Base-by-base conservation (phyloP, 2,113 vertebrate genomes). In the Myodes glareolus region DNA sequence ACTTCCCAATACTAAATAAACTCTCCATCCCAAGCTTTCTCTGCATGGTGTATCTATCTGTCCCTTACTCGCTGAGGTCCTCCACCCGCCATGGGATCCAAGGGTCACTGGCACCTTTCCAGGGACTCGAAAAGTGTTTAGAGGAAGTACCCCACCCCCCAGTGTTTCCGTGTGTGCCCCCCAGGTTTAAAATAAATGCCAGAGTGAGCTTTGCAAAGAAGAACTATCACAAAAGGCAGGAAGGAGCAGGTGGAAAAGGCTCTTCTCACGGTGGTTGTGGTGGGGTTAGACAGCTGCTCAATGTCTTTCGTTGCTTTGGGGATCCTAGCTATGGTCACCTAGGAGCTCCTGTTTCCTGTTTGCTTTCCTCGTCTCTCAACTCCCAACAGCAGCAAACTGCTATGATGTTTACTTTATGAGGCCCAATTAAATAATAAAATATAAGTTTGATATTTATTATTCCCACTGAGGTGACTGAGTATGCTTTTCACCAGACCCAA, bases 401-500 rank as follows among this genome's bases (percentile, higher is more conserved):
- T 88, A 68, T 47, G 94, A 33, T 88, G 27, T 90, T 84, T 89
- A 65, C 73, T 82, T 89, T 61, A 72, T n/a, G 45, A 68, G 16
- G 16, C 45, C 68, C 31, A 8, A 65, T 91, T 76, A 80, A 72
- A 9, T 85, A 92, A 68, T 92, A 50, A 93, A 63, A 80, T 65
- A 42, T 76, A 65, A 88, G 72, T 90, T 86, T n/a, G 55, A 13
- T 58, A 27, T 92, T 94, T 39, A 72, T 70, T 94, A 73, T 65
- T 93, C 45, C 86, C 61, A 58, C 16, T 77, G 42, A 50, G 17
- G 7, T 88, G 50, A 77, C 19, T 63, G 29, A 95, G 58, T 88
- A 80, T 68, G 7, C 42, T 65, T 89, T 78, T 91, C 70, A 92
- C 87, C 50, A 91, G 76, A 95, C 73, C 33, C 94, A 88, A 92